Percentiles rank a stretch among this genome's conserved stretches.
These are phyloP conservation scores for Herpetotheres cachinnans DNA, from an alignment of 2,113 vertebrate genomes.

Conservation along the genomic window DNA sequence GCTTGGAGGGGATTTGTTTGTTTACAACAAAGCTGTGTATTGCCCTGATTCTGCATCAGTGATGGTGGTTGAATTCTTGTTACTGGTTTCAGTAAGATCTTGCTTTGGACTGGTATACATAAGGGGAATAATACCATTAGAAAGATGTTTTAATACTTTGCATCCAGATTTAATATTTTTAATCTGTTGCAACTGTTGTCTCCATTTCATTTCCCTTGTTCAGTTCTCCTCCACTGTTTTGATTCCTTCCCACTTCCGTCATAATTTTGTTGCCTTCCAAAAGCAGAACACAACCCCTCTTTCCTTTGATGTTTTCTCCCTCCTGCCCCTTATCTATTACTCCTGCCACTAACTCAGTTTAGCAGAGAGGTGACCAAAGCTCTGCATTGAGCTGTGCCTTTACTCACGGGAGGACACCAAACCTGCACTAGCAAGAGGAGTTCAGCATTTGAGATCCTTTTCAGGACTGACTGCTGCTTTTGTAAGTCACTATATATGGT, in stretches of 20 bases:
- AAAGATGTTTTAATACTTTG: not conserved
- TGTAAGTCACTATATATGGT: not conserved
- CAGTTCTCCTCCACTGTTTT: not conserved
- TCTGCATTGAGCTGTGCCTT: not conserved
- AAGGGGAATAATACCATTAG: not conserved
- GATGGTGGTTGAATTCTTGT: not conserved
- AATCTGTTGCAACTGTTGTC: not conserved
- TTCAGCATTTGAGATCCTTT: not conserved
- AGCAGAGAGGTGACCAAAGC: not conserved
- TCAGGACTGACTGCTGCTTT: not conserved
- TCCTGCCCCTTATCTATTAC: not conserved
- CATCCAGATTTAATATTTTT: not conserved
- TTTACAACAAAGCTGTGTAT: not conserved
- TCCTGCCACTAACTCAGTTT: not conserved
- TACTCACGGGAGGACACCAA: not conserved
- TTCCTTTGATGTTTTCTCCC: not conserved
- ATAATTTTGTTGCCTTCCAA: not conserved
- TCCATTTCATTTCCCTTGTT: not conserved
- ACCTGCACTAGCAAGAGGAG: not conserved
- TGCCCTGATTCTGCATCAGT: not conserved
- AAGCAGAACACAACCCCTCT: not conserved
- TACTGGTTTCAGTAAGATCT: not conserved
- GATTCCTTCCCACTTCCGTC: not conserved
- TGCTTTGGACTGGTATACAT: not conserved
- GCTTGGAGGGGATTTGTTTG: not conserved